Evolutionary conservation across 2,797 vertebrate species (phyloP).

Genomic region (Vireo griseus): DNA sequence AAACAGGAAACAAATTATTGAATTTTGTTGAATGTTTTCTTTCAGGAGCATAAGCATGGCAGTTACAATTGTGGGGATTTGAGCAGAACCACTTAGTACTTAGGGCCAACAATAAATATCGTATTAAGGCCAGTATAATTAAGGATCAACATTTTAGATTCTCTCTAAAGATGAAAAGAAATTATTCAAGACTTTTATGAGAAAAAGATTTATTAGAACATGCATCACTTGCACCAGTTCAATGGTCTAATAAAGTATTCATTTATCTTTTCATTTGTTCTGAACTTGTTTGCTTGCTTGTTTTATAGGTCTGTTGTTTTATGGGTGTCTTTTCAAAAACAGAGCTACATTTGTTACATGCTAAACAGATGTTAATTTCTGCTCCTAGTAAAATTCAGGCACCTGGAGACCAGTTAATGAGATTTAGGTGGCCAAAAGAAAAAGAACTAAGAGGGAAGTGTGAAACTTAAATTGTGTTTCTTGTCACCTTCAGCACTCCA

Average conservation of each 20-base stretch:
- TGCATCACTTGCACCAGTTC: accelerated
- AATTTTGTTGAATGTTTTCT: background rate
- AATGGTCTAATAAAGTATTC: background rate
- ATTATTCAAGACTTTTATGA: background rate
- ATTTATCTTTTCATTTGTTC: background rate
- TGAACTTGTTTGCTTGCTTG: background rate
- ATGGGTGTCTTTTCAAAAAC: background rate
- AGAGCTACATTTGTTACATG: background rate
- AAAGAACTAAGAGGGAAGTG: background rate
- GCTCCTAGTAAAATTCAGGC: background rate
- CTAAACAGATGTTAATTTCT: background rate
- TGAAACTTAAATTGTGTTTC: background rate
- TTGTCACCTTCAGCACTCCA: background rate
- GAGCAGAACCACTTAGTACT: background rate
- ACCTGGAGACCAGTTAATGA: background rate
- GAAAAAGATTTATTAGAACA: background rate
- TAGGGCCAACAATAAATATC: background rate
- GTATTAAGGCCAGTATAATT: background rate
- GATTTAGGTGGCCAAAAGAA: background rate
- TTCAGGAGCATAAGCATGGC: background rate
- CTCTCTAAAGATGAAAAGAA: background rate
- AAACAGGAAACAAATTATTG: background rate
- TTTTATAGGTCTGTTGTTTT: background rate
- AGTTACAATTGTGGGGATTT: background rate
- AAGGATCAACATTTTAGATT: background rate